Percentiles rank a stretch among this genome's conserved stretches.
Conservation (phyloP, 2,797 vertebrate species). For the Zenarchopterus dispar region DNA sequence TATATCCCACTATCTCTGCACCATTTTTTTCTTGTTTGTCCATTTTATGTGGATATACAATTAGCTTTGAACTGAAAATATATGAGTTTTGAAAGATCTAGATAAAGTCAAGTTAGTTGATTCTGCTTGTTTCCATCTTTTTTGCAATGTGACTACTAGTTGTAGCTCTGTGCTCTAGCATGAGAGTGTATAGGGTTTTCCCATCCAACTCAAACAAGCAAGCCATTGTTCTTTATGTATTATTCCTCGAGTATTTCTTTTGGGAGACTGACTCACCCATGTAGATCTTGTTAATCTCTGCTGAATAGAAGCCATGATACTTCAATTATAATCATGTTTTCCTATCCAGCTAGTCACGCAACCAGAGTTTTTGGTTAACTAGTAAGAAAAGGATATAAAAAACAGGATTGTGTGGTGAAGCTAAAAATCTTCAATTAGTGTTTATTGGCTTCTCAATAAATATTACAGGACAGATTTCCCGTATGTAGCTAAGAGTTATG, state of each 20-base stretch:
- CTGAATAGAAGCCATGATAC: conserved; percentile 24
- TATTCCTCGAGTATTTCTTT: background rate
- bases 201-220: too few species aligned
- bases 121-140: too few species aligned
- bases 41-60: too few species aligned
- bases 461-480: conserved; percentile 42
- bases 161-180: too few species aligned
- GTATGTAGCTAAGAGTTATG: conserved; percentile 31
- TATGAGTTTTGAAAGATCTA: too few species aligned
- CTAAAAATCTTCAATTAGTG: conserved; percentile 32
- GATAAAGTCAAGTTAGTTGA: too few species aligned
- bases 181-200: too few species aligned
- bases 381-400: conserved; percentile 26
- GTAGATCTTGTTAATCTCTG: background rate
- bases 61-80: too few species aligned
- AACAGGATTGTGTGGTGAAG: conserved; percentile 25
- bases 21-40: too few species aligned
- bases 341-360: conserved; percentile 19
- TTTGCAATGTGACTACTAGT: too few species aligned
- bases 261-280: background rate
- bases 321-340: conserved; percentile 29
- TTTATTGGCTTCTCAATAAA: conserved; percentile 44
- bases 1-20: too few species aligned
- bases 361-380: conserved; percentile 41
- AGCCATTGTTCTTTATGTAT: too few species aligned